Evolutionary conservation across 2,888 invertebrate genomes (phyloP), one percentile per base, ranked within the genome.

Genomic region (Tenthredo livida): DNA sequence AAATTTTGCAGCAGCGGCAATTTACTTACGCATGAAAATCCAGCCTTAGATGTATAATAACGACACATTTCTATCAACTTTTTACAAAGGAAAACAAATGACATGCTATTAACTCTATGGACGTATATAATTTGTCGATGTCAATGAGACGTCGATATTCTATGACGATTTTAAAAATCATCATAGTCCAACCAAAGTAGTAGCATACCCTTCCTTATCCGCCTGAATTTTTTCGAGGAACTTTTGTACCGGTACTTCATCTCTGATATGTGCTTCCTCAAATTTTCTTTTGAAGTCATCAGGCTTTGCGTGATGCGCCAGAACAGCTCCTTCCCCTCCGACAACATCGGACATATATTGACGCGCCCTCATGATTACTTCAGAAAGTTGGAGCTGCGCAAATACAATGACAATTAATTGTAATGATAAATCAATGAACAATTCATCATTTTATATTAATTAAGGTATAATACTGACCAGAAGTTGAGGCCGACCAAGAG

Each of bases 351-450:
- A 96, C 96, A 99, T 99, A 94, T 99, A 99, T 94, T 97, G 96
- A 90, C 99, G 97, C 65, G 99, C 97, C 90, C 98, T 96, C 95
- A 98, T 98, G 89, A 99, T 98, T 90, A 99, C 99, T 94, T 99
- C 99, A 9, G 99, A 99, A 88, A 99, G 94, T 96, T 99, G 99
- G 88, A 99, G 95, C 99, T 99, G 94, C 77, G 33, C 15, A 77
- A 54, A 61, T 12, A 80, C 25, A 58, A 73, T 54, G 1, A 37
- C 61, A 37, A 33, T 70, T 29, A 29, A 61, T 47, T 21, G 29
- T 29, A 84, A 70, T 78, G 4, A 85, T 6, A 70, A 75, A 54
- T 50, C 9, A 73, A 33, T 54, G 25, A 6, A 15, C 4, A 40
- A 25, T 58, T 9, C 29, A 21, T 21, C 6, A 40, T 54, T 73